Conservation (phyloP, 37 sponge, comb jelly and placozoan genomes). For the Crambe crambe region DNA sequence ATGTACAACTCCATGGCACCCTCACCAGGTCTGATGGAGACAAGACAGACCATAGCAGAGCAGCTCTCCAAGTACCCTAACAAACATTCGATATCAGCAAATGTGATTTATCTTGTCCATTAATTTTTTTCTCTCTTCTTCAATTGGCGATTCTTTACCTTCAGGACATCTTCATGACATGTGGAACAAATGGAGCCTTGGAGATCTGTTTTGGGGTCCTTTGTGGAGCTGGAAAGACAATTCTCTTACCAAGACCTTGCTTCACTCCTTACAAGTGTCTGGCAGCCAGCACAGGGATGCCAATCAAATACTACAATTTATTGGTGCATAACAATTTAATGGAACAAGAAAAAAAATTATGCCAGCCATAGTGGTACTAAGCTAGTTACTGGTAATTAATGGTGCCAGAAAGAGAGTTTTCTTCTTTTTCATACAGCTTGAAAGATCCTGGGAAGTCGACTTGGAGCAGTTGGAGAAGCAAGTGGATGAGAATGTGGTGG, state of each 20-base stretch:
- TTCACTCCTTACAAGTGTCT: conserved; percentile 80
- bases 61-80: conserved; percentile 16
- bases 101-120: too few relatives aligned
- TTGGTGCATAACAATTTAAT: conserved; percentile 61
- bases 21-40: conserved; percentile 51
- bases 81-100: not conserved
- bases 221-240: conserved; percentile 61
- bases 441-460: conserved; percentile 85
- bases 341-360: too few relatives aligned
- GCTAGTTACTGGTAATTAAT: too few relatives aligned
- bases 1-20: conserved; percentile 64
- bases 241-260: conserved; percentile 87
- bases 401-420: not conserved
- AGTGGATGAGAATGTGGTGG: conserved; percentile 80
- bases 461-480: conserved; percentile 81
- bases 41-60: conserved; percentile 70
- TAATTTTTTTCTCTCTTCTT: too few relatives aligned
- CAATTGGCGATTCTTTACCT: too few relatives aligned
- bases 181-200: conserved; percentile 84
- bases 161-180: conserved; percentile 83
- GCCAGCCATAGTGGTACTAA: too few relatives aligned
- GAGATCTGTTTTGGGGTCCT: conserved; percentile 62
- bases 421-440: conserved; percentile 54
- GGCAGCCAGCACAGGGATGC: conserved; percentile 47
- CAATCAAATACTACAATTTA: conserved; percentile 59